These are phyloP conservation scores for Darevskia mixta DNA, from an alignment of 2,797 vertebrate genomes.

Conservation along the genomic window DNA sequence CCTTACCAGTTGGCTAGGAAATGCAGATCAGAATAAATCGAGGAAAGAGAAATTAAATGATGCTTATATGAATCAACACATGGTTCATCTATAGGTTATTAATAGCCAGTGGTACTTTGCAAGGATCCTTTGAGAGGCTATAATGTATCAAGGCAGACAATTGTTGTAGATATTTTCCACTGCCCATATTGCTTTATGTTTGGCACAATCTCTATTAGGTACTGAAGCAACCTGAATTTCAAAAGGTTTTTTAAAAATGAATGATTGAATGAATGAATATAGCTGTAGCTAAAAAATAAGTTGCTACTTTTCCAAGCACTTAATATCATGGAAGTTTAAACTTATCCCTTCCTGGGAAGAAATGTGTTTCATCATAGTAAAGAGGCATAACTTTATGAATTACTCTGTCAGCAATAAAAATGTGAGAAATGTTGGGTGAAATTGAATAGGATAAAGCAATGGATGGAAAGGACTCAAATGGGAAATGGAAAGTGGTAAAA, in stretches of 20 bases:
- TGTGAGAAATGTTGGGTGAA: constrained; percentile 75
- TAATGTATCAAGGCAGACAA: background rate
- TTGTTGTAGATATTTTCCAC: background rate
- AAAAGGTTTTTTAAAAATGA: constrained; percentile 9
- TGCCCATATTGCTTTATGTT: background rate
- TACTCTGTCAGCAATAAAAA: constrained; percentile 74
- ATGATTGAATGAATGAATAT: background rate
- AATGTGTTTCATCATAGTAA: constrained; percentile 62
- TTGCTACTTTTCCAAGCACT: constrained; percentile 44
- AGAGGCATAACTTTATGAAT: constrained; percentile 70
- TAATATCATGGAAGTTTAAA: constrained; percentile 73
- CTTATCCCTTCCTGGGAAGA: constrained; percentile 66
- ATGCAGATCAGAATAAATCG: background rate
- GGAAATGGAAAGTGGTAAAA: constrained; percentile 62
- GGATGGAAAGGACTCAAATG: constrained; percentile 61
- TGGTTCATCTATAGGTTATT: background rate
- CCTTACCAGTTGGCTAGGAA: background rate
- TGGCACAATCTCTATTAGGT: background rate
- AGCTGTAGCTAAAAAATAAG: background rate
- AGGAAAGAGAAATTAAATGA: background rate
- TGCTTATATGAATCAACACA: background rate
- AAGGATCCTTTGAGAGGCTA: background rate
- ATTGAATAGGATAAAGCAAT: constrained; percentile 72
- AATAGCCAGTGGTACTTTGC: background rate
- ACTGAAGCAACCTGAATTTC: constrained; percentile 35